Evolutionary conservation across 2,888 invertebrate species (phyloP).

Genomic region (Sminthurides aquaticus): DNA sequence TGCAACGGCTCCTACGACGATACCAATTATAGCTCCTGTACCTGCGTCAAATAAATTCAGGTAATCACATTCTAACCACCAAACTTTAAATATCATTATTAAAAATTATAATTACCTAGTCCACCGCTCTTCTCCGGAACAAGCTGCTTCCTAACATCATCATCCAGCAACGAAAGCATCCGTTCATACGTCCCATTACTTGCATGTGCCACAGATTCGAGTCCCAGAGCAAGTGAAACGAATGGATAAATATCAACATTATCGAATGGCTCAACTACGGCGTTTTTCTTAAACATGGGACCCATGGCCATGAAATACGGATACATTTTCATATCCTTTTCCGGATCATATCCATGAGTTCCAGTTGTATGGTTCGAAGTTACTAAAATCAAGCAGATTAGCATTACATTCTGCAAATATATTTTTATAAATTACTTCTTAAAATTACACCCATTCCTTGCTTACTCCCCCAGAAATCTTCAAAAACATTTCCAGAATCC

Average conservation of each 20-base stretch:
- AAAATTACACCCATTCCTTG: neutral
- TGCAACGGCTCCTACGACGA: neutral
- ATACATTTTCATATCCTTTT: neutral
- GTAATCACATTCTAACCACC: too few relatives aligned
- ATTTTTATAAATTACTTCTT: too few relatives aligned
- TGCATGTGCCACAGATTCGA: constrained; percentile 30
- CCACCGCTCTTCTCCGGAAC: neutral
- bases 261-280: neutral
- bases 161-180: constrained; percentile 1
- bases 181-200: constrained; percentile 50
- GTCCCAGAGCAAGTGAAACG: neutral
- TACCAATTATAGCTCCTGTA: neutral
- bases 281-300: neutral
- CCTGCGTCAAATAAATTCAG: too few relatives aligned
- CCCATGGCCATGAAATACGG: constrained; percentile 8
- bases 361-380: neutral
- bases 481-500: constrained; percentile 56
- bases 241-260: constrained; percentile 3
- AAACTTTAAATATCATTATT: too few relatives aligned
- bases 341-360: neutral
- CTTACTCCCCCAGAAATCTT: constrained; percentile 46
- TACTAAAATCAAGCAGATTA: neutral
- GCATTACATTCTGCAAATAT: too few relatives aligned
- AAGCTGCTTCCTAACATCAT: neutral
- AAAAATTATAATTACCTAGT: neutral